A percentile compares a stretch with the other conserved stretches of the same genome.
Evolutionary conservation across 2,797 vertebrate species (phyloP).

Genomic region (Meda fulgida): DNA sequence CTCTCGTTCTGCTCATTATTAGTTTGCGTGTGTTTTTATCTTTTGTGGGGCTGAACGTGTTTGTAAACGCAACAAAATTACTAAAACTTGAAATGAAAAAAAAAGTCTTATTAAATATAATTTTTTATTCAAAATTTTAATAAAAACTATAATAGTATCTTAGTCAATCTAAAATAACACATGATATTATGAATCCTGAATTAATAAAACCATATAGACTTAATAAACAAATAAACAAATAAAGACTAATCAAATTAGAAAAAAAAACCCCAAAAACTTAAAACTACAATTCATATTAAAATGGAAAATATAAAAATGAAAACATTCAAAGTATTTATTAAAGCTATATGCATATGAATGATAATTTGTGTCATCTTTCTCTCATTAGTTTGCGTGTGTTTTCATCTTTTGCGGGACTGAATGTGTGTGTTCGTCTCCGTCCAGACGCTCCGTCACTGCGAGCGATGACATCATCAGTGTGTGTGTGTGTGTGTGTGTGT

Average conservation of each 20-base stretch:
- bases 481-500: too few relatives aligned
- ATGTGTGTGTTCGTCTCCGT: neutral
- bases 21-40: neutral
- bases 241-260: too few relatives aligned
- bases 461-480: slow-evolving; percentile 51
- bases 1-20: neutral
- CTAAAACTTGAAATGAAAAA: neutral
- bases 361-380: neutral
- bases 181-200: neutral
- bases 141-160: neutral
- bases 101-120: neutral
- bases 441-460: slow-evolving; percentile 47
- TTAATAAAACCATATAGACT: neutral
- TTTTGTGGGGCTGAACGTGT: neutral
- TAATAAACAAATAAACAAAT: too few relatives aligned
- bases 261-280: too few relatives aligned
- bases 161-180: neutral
- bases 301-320: too few relatives aligned
- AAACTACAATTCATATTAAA: too few relatives aligned
- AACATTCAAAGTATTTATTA: too few relatives aligned
- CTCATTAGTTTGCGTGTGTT: neutral
- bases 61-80: neutral
- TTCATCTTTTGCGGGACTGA: neutral
- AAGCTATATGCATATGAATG: neutral
- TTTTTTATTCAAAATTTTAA: neutral